phyloP scores from a whole-genome alignment of 2,888 invertebrate species.

The Drosophila prolongata region DNA sequence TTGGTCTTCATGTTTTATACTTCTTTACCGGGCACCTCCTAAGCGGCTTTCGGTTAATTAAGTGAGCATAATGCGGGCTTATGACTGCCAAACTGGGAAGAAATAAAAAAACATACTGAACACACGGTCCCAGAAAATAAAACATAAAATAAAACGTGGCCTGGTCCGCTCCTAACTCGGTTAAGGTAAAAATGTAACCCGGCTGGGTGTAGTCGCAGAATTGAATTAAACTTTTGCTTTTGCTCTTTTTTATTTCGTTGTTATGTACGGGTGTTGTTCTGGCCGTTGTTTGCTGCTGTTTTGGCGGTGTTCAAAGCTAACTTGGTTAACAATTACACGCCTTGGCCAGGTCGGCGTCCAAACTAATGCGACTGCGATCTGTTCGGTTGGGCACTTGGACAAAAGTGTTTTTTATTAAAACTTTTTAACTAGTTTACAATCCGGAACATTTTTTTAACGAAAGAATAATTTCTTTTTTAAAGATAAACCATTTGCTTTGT shows the following conservation, averaged over 20 bases:
- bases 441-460: no score
- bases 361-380: conserved; percentile 55
- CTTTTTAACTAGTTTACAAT: no score
- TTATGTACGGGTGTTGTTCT: conserved; percentile 36
- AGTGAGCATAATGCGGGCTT: conserved; percentile 80
- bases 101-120: conserved; percentile 22
- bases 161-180: conserved; percentile 38
- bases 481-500: no score
- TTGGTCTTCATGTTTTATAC: conserved; percentile 62
- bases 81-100: conserved; percentile 64
- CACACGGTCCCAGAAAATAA: conserved; percentile 18
- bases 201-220: conserved; percentile 53
- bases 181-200: conserved; percentile 52
- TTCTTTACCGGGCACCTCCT: conserved; percentile 41
- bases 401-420: not conserved
- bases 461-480: no score
- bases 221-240: conserved; percentile 39
- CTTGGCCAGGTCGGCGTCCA: conserved; percentile 54
- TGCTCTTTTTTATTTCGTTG: conserved; percentile 25
- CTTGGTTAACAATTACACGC: conserved; percentile 80
- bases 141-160: conserved; percentile 61
- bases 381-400: conserved; percentile 2
- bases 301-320: conserved; percentile 68
- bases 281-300: conserved; percentile 33
- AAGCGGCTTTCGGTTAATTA: conserved; percentile 70